These are phyloP conservation scores for Strix occidentalis DNA, from an alignment of 2,797 vertebrate species.

Conservation along the genomic window DNA sequence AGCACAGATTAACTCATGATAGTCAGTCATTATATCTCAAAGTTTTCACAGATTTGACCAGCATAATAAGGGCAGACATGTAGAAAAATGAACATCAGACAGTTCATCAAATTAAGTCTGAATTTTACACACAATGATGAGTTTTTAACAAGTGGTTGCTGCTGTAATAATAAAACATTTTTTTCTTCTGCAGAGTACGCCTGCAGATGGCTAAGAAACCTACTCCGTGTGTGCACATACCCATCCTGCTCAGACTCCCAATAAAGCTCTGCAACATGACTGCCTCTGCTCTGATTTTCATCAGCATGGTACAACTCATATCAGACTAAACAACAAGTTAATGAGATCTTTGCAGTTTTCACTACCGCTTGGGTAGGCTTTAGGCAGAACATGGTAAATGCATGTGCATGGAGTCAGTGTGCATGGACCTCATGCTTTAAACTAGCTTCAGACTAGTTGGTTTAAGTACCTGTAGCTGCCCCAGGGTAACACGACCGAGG, in stretches of 20 bases:
- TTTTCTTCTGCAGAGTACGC: background rate
- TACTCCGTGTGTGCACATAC: background rate
- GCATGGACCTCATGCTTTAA: background rate
- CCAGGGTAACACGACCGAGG: fast-evolving
- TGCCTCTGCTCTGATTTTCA: background rate
- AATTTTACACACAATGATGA: background rate
- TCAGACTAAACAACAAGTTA: too few relatives aligned
- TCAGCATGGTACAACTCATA: background rate
- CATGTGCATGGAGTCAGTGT: background rate
- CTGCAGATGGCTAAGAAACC: background rate
- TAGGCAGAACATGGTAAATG: background rate
- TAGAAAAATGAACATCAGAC: background rate
- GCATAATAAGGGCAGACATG: fast-evolving
- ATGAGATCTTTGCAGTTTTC: background rate
- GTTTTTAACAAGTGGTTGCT: background rate
- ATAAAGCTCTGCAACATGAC: background rate
- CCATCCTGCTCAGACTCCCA: background rate
- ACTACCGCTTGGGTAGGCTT: background rate
- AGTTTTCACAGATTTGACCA: background rate
- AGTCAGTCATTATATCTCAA: background rate
- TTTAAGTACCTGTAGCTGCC: background rate
- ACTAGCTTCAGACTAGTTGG: background rate
- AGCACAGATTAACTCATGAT: background rate
- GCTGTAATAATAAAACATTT: background rate
- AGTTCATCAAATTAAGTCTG: background rate